A percentile compares a stretch with the other conserved stretches of the same genome.
Conservation (phyloP, 2,113 vertebrate genomes). For the Gymnocephalus cernua region DNA sequence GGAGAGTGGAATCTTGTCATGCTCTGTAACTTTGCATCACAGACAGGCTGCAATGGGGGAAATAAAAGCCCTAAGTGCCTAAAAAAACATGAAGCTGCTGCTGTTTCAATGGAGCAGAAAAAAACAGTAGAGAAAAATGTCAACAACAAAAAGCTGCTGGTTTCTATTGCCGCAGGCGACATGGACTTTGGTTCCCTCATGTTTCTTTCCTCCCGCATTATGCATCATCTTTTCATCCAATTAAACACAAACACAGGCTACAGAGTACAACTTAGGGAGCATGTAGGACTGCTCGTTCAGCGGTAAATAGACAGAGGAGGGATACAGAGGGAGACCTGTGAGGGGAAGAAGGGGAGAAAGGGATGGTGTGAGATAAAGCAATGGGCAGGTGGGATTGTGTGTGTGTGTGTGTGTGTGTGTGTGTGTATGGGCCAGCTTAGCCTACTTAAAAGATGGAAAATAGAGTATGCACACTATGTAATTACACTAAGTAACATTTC, state of each 20-base stretch:
- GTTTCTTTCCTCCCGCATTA: conserved; percentile 71
- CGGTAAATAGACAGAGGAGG: conserved; percentile 18
- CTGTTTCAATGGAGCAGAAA: conserved; percentile 77
- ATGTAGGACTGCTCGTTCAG: conserved; percentile 35
- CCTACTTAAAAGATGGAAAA: conserved; percentile 27
- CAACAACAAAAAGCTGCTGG: conserved; percentile 81
- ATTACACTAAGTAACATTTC: too few relatives aligned
- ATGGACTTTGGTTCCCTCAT: conserved; percentile 71
- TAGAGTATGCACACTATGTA: too few relatives aligned
- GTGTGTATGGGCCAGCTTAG: neutral
- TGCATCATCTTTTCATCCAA: conserved; percentile 82
- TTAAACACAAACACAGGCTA: conserved; percentile 75
- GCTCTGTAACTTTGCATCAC: conserved; percentile 57
- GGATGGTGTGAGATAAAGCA: conserved; percentile 18
- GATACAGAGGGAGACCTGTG: conserved; percentile 16
- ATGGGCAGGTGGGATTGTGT: conserved; percentile 15
- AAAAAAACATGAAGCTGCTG: conserved; percentile 67
- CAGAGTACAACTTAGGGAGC: conserved; percentile 56
- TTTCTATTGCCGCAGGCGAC: conserved; percentile 73
- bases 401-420: conserved; percentile 12
- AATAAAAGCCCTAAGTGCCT: conserved; percentile 59
- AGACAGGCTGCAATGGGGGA: conserved; percentile 38
- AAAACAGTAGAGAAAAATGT: conserved; percentile 73
- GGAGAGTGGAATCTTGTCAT: conserved; percentile 64
- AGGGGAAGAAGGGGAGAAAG: neutral